A percentile compares a stretch with the other conserved stretches of the same genome.
Conservation (phyloP, 2,888 invertebrate genomes). For the Lycaena phlaeas region DNA sequence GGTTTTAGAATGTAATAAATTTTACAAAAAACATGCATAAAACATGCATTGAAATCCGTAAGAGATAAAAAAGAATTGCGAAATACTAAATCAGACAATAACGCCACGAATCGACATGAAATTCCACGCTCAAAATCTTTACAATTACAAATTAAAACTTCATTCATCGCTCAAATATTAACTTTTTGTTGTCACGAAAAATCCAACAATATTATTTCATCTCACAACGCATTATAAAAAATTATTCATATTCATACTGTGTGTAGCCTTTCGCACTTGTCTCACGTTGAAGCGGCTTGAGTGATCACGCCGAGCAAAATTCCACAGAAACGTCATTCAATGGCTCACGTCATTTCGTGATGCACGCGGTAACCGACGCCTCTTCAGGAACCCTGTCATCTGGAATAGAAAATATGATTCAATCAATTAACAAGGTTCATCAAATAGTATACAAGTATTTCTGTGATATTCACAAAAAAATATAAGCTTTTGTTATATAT, state of each 20-base stretch:
- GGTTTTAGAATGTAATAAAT: slow-evolving; percentile 9
- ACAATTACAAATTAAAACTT: too few relatives aligned
- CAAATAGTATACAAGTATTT: too few relatives aligned
- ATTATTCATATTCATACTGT: slow-evolving; percentile 26
- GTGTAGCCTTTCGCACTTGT: slow-evolving; percentile 10
- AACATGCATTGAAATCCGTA: slow-evolving; percentile 2
- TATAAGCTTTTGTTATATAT: too few relatives aligned
- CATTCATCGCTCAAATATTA: slow-evolving; percentile 17
- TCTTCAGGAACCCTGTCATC: slow-evolving; percentile 68
- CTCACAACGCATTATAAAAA: slow-evolving; percentile 63
- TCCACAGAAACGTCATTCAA: slow-evolving; percentile 33
- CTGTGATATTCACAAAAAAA: too few relatives aligned
- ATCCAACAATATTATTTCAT: slow-evolving; percentile 34
- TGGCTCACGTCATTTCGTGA: slow-evolving; percentile 50
- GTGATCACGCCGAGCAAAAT: slow-evolving; percentile 42
- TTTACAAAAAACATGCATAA: slow-evolving; percentile 3
- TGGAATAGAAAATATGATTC: slow-evolving; percentile 31
- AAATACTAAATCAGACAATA: too few relatives aligned
- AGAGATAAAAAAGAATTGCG: background rate
- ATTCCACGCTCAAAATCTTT: too few relatives aligned
- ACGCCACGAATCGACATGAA: background rate
- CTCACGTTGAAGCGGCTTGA: slow-evolving; percentile 24
- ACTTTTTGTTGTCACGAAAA: slow-evolving; percentile 41
- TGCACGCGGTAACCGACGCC: slow-evolving; percentile 55
- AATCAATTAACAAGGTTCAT: too few relatives aligned